Evolutionary conservation across 2,797 vertebrate species (phyloP), one percentile per base, ranked within the genome.

Genomic region (Austrolebias charrua): DNA sequence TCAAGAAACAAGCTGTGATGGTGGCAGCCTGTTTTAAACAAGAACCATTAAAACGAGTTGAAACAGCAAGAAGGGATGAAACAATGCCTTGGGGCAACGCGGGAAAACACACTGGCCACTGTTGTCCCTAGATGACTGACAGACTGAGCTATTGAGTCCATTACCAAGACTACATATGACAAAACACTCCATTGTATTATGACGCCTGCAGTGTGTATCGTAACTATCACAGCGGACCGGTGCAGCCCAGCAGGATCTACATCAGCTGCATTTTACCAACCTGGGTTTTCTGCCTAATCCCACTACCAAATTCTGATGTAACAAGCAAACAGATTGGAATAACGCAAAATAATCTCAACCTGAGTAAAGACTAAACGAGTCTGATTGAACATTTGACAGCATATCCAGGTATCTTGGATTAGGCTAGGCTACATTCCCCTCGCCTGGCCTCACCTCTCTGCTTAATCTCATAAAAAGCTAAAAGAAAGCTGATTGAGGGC

Each of bases 281-380:
- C 66, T 65, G 65, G 63, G 74, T 83, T 80, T 73, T 74, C 52
- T 38, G 67, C 13, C 13, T 90, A 90, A 92, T 90, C 87, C 81
- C 62, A 67, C 68, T 43, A 76, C 84, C 79, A 75, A 80, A 83
- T 85, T 85, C 71, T 79, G 69, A 65, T 59, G 77, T 73, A 82
- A 83, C 73, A 86, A 81, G 71, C 81, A 88, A 86, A 89, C 75
- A 82, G 70, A 81, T 88, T 75, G 64, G 60, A 84, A 83, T 76
- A 75, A 73, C 71, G 60, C 65, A 84, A 75, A 58, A 80, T 89
- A 86, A 88, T 87, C 83, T 75, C 63, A 67, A 66, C 44, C 47
- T 1, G 54, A 54, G 35, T 75, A 71, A 84, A 76, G 57, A 66
- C 76, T 59, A 63, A 71, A 77, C 49, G 69, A 55, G 60, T 72